Evolutionary conservation across 2,113 vertebrate species (phyloP).

Genomic region (Rhadina sibilatrix): DNA sequence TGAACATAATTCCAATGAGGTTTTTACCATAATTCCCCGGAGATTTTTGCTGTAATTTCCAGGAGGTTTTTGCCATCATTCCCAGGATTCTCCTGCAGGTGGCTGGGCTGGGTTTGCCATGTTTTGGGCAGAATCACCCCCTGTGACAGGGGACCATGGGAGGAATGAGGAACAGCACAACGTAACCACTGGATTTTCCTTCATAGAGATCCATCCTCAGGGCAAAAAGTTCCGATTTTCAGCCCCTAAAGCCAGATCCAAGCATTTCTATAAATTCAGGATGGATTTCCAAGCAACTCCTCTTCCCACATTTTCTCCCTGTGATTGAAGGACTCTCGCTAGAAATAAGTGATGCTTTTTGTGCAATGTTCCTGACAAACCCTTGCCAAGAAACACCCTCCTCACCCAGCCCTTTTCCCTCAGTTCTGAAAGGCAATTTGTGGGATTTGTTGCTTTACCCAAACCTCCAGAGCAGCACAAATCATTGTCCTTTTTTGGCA

Average conservation of each 20-base stretch:
- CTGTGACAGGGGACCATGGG: rapidly evolving
- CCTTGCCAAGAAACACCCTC: neutral
- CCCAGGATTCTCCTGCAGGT: neutral
- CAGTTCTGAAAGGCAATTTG: neutral
- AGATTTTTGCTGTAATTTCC: neutral
- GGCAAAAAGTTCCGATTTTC: neutral
- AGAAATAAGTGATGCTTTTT: neutral
- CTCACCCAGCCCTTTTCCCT: neutral
- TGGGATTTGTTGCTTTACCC: neutral
- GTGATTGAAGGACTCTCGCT: neutral
- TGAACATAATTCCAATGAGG: neutral
- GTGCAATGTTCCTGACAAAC: neutral
- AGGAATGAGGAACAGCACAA: neutral
- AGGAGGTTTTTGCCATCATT: rapidly evolving
- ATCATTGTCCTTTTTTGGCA: neutral
- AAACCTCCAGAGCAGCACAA: neutral
- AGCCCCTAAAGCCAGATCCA: neutral
- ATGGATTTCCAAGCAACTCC: neutral
- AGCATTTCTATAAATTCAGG: neutral
- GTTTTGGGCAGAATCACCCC: neutral
- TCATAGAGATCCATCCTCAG: too few species aligned
- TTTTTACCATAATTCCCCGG: neutral
- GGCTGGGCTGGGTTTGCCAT: rapidly evolving
- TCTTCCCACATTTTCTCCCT: neutral
- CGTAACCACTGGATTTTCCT: rapidly evolving